Conservation (phyloP, 92 coral and sea anemone species). For the Actinernus sp. region DNA sequence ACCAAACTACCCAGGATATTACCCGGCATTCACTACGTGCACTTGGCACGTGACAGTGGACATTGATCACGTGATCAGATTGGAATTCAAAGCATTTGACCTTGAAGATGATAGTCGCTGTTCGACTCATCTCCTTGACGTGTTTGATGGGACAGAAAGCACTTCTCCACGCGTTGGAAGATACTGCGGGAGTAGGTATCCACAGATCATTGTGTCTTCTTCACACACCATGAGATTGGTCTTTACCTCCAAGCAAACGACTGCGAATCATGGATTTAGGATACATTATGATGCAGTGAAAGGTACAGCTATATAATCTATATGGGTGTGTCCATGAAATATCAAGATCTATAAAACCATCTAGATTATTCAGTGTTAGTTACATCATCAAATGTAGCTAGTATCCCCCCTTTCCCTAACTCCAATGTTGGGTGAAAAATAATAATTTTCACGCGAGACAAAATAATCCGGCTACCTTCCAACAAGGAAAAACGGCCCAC, state of each 20-base stretch:
- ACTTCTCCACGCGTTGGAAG: not conserved
- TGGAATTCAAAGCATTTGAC: conserved; percentile 46
- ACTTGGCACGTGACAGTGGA: conserved; percentile 33
- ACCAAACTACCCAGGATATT: conserved; percentile 57
- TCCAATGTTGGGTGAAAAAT: no score
- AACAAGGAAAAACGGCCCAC: no score
- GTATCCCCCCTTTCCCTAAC: no score
- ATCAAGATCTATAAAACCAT: no score
- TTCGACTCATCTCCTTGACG: not conserved
- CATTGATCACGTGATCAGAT: conserved; percentile 20
- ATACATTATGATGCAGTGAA: conserved; percentile 1
- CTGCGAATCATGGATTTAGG: conserved; percentile 15
- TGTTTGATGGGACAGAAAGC: not conserved
- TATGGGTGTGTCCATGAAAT: no score
- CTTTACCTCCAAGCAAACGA: conserved; percentile 3
- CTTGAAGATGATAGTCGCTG: conserved; percentile 18
- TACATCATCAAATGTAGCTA: no score
- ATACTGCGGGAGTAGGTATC: conserved; percentile 23
- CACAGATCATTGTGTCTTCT: conserved; percentile 6
- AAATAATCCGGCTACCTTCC: no score
- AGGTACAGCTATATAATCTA: not conserved
- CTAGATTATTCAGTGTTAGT: no score
- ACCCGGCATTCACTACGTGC: conserved; percentile 31
- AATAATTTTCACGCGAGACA: no score
- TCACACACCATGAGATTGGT: not conserved